These are phyloP conservation scores for Bungarus multicinctus DNA, from an alignment of 2,113 vertebrate genomes.

Conservation along the genomic window DNA sequence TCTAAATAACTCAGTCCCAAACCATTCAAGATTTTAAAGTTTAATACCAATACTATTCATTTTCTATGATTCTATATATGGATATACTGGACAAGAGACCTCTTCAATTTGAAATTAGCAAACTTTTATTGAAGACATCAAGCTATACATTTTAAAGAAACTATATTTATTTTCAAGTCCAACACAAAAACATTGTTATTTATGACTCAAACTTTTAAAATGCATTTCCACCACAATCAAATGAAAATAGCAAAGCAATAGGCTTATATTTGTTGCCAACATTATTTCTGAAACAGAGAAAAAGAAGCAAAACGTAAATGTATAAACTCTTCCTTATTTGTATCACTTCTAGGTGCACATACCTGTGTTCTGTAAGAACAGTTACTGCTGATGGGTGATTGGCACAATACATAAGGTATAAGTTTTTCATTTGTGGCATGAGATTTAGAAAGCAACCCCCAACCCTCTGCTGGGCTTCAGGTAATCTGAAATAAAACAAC, in stretches of 20 bases:
- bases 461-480: constrained; percentile 91
- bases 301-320: neutral
- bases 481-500: constrained; percentile 73
- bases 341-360: neutral
- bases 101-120: neutral
- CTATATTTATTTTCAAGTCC: neutral
- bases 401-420: constrained; percentile 91
- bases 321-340: neutral
- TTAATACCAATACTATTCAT: neutral
- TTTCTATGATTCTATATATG: neutral
- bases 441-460: constrained; percentile 93
- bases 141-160: neutral
- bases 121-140: neutral
- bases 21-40: neutral
- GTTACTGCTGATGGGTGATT: constrained; percentile 97
- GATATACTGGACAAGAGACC: no score
- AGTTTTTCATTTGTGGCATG: constrained; percentile 91
- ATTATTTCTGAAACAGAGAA: neutral
- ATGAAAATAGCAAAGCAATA: neutral
- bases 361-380: constrained; percentile 94
- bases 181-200: neutral
- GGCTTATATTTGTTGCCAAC: neutral
- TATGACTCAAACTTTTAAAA: neutral
- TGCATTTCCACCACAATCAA: neutral
- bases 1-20: neutral